Percentiles rank a stretch among this genome's conserved stretches.
Evolutionary conservation across 2,113 vertebrate genomes (phyloP).

Genomic region (Phalacrocorax carbo): DNA sequence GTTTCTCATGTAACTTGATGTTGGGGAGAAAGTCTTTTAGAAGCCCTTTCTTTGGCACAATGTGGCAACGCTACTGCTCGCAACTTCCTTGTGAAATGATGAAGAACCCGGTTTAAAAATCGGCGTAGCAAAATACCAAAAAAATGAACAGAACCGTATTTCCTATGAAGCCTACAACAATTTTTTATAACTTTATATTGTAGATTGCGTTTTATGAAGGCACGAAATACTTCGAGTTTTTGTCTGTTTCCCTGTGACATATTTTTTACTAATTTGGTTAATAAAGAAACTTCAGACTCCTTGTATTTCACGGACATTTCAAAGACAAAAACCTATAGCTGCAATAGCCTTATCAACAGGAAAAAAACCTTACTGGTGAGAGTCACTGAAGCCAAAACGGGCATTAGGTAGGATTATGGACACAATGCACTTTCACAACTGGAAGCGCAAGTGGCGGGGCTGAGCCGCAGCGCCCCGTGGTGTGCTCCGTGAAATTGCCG

Average conservation of each 20-base stretch:
- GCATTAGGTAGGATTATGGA: not conserved
- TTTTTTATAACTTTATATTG: not conserved
- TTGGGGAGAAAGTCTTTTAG: not conserved
- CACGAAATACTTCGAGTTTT: not conserved
- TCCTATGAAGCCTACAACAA: not conserved
- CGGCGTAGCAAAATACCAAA: not conserved
- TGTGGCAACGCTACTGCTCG: fast-evolving
- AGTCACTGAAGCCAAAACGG: not conserved
- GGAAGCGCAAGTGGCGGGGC: not conserved
- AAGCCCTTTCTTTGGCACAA: not conserved
- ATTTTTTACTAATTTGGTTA: not conserved
- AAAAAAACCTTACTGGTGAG: not conserved
- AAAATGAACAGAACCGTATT: not conserved
- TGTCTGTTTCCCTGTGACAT: not conserved
- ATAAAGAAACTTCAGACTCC: not conserved
- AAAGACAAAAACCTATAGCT: not conserved
- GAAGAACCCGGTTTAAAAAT: not conserved
- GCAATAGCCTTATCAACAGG: not conserved
- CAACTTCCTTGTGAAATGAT: not conserved
- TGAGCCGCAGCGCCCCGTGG: not conserved
- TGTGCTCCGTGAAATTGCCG: not conserved
- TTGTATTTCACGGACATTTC: not conserved
- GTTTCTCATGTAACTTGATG: not conserved
- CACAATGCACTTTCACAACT: not conserved
- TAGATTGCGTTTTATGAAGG: not conserved